Conservation (phyloP, 2,797 vertebrate species). For the Sebastes diploproa region DNA sequence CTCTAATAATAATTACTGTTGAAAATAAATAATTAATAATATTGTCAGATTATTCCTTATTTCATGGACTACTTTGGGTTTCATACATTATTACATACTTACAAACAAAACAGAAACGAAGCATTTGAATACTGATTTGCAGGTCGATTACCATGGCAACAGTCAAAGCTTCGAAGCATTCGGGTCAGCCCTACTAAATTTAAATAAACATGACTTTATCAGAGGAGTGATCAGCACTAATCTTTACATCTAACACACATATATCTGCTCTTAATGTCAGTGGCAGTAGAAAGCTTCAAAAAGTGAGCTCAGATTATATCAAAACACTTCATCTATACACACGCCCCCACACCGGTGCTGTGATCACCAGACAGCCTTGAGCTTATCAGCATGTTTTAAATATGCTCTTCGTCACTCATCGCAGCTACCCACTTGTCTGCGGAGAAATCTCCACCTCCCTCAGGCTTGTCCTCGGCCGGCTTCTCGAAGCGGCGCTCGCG, state of each 20-base stretch:
- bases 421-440: constrained; percentile 88
- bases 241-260: background rate
- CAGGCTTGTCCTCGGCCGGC: constrained; percentile 92
- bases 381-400: background rate
- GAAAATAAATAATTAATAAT: no score
- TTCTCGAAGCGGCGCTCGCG: constrained; percentile 96
- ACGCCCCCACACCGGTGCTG: background rate
- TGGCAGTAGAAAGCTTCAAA: background rate
- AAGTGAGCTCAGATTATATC: background rate
- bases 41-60: no score
- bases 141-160: no score
- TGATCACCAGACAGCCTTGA: background rate
- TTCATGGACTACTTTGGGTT: no score
- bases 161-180: no score
- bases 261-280: background rate
- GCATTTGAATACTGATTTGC: no score
- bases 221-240: background rate
- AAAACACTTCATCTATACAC: background rate
- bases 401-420: background rate
- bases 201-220: no score
- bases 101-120: no score
- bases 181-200: no score
- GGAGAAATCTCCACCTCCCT: constrained; percentile 92
- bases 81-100: no score
- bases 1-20: no score